Evolutionary conservation across 1,140 invertebrate genomes (phyloP).

Genomic region (Spodoptera frugiperda): DNA sequence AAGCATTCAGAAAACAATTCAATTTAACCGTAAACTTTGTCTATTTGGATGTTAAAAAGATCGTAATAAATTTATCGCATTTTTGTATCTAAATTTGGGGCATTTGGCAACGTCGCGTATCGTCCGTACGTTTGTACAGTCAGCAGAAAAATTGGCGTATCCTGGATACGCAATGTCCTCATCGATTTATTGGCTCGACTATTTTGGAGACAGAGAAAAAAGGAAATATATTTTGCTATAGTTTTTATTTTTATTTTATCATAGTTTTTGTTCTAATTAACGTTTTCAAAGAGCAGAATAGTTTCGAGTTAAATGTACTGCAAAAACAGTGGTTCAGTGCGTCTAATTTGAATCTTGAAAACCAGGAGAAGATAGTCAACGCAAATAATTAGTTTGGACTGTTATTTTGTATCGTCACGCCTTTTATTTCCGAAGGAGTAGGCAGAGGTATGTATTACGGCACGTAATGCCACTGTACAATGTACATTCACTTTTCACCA

Average conservation of each 20-base stretch:
- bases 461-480: too few species aligned
- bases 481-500: too few species aligned
- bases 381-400: too few species aligned
- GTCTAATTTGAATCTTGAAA: too few species aligned
- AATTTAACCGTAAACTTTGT: conserved; percentile 3
- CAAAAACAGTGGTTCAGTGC: too few species aligned
- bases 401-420: too few species aligned
- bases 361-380: too few species aligned
- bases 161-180: conserved; percentile 9
- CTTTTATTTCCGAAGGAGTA: too few species aligned
- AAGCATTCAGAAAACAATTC: conserved; percentile 13
- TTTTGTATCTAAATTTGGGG: conserved; percentile 28
- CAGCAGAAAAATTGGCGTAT: conserved; percentile 2
- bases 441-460: too few species aligned
- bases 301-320: too few species aligned
- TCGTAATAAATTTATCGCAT: conserved; percentile 17
- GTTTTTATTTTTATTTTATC: not conserved
- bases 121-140: conserved; percentile 23
- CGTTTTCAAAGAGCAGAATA: too few species aligned
- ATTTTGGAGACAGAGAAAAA: not conserved
- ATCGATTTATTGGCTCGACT: conserved; percentile 27
- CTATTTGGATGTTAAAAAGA: not conserved
- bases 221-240: conserved; percentile 3
- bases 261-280: too few species aligned
- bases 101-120: conserved; percentile 30